A percentile compares a stretch with the other conserved stretches of the same genome.
These are phyloP conservation scores for Tursiops truncatus DNA, from an alignment of 2,113 vertebrate species.

Conservation along the genomic window DNA sequence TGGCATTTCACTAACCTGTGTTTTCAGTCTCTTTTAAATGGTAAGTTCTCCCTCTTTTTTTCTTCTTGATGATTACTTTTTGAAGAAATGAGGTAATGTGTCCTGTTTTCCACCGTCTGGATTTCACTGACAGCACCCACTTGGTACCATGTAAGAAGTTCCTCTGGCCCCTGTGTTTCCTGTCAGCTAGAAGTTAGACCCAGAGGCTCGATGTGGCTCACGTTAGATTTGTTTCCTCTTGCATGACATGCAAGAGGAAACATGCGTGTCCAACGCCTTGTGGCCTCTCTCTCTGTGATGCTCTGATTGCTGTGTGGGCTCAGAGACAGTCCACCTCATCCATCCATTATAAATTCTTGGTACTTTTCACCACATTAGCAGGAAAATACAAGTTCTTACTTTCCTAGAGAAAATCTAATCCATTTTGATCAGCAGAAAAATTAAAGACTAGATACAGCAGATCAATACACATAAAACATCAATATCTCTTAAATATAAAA, in stretches of 20 bases:
- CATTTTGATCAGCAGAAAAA: constrained; percentile 34
- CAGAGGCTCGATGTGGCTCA: not conserved
- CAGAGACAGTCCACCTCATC: not conserved
- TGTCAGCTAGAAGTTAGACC: not conserved
- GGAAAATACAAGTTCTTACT: not conserved
- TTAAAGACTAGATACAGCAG: not conserved
- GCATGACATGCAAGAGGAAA: too few relatives aligned
- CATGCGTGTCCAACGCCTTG: not conserved
- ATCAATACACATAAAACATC: not conserved
- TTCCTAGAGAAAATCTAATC: not conserved
- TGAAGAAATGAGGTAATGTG: not conserved
- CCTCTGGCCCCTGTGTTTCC: not conserved
- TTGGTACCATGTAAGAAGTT: not conserved
- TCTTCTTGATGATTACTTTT: not conserved
- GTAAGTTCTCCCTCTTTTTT: not conserved
- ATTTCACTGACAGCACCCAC: not conserved
- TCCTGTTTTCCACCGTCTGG: not conserved
- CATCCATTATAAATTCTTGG: not conserved
- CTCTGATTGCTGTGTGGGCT: not conserved
- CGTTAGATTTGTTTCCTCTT: not conserved
- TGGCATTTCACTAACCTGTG: not conserved
- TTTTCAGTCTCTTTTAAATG: not conserved
- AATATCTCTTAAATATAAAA: not conserved
- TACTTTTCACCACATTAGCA: not conserved
- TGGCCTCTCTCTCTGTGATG: not conserved